A percentile compares a stretch with the other conserved stretches of the same genome.
Evolutionary conservation across 2,113 vertebrate genomes (phyloP).

Genomic region (Symphodus melops): DNA sequence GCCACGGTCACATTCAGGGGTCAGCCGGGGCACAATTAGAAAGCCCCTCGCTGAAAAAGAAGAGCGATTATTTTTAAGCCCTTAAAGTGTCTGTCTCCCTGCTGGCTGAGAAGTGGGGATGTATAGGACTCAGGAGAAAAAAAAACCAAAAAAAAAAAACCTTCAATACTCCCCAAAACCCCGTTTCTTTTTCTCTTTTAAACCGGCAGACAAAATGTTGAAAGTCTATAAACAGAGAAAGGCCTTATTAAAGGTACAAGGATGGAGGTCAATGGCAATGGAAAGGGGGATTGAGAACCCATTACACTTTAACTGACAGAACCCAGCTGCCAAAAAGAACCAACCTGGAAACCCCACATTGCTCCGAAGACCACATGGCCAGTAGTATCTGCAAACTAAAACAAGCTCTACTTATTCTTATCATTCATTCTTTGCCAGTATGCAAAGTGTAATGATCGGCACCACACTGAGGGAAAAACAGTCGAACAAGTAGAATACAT

Average conservation of each 20-base stretch:
- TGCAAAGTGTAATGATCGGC: conserved; percentile 21
- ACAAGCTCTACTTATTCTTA: conserved; percentile 22
- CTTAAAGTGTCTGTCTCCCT: conserved; percentile 61
- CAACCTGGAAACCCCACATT: conserved; percentile 34
- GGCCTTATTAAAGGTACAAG: conserved; percentile 75
- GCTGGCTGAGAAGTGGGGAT: conserved; percentile 63
- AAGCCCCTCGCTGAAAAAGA: conserved; percentile 63
- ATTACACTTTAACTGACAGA: conserved; percentile 63
- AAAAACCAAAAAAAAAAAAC: conserved; percentile 35
- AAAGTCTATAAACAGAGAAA: conserved; percentile 77
- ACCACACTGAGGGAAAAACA: conserved; percentile 21
- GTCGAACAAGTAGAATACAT: conserved; percentile 13
- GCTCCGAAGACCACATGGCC: background rate
- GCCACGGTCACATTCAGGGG: conserved; percentile 66
- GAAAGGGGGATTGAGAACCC: conserved; percentile 53
- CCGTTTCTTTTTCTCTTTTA: conserved; percentile 1
- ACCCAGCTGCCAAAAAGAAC: conserved; percentile 43
- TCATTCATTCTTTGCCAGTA: conserved; percentile 8
- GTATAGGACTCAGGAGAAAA: conserved; percentile 34
- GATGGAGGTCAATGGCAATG: conserved; percentile 65
- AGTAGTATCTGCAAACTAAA: conserved; percentile 23
- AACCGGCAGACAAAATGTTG: conserved; percentile 69
- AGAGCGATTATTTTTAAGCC: conserved; percentile 77
- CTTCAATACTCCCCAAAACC: conserved; percentile 11
- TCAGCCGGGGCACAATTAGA: conserved; percentile 76